Base-by-base conservation (phyloP, 2,113 vertebrate species). In the Pycnonotus jocosus region DNA sequence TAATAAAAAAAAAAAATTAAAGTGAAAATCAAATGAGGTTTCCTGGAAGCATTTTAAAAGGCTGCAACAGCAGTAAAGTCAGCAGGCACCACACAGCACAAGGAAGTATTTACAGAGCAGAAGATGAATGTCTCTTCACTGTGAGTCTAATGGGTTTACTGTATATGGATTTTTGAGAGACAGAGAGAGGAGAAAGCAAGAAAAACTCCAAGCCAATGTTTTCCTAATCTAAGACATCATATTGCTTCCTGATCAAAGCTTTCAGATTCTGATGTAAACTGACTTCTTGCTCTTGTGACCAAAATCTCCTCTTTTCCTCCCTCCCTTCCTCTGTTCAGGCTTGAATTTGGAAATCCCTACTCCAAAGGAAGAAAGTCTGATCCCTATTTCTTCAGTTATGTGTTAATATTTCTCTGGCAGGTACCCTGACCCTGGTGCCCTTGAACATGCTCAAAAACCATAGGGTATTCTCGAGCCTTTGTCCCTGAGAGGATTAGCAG, bases 401-500 rank as follows among this genome's bases (percentile, higher is more conserved):
- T n/a, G 72, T 95, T 90, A 90, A 90, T 84, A 94, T 91, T 87
- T 73, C 48, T 87, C 69, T 90, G 81, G 81, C 87, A 95, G 84
- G 85, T 94, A 53, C 35, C 61, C 66, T 95, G 95, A 89, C 93
- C 92, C 85, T 15, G 28, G 23, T 90, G 90, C 95, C 87, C 92
- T 94, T 85, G 73, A 91, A 93, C 87, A 96, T 68, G 81, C 57
- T 87, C 3, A 13, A 66, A 73, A 77, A 73, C 10, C 68, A 77
- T 9, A 81, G 73, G 81, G 65, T 91, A 81, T 95, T 81, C 73
- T 90, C 61, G 65, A 90, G 84, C 78, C 92, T 85, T 95, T 96
- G 81, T 85, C 93, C 96, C 92, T 95, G 87, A n/a, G 84, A 93
- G 87, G 90, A 94, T 94, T 93, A 93, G 60, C 93, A 96, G 92